Percentiles rank a stretch among this genome's conserved stretches.
Evolutionary conservation across 1,140 invertebrate species (phyloP).

Genomic region (Sipha flava): DNA sequence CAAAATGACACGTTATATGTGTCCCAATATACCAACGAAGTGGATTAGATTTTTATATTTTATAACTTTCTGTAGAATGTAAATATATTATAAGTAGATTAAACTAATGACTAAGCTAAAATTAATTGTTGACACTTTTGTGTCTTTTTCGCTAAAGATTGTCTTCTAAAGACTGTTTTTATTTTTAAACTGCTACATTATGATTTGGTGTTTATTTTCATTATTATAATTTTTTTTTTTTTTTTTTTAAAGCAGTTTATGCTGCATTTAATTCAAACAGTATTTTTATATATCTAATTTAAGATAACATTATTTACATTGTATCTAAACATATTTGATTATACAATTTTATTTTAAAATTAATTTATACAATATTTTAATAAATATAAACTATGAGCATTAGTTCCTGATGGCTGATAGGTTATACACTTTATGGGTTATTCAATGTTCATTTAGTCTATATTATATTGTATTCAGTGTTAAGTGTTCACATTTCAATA

Average conservation of each 20-base stretch:
- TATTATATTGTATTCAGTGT: too few species aligned
- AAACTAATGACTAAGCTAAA: background rate
- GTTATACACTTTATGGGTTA: background rate
- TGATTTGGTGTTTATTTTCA: background rate
- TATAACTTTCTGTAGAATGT: background rate
- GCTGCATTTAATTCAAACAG: background rate
- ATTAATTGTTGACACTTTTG: background rate
- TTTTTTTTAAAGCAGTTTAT: background rate
- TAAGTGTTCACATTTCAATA: too few species aligned
- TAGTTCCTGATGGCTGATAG: background rate
- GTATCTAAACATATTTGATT: background rate
- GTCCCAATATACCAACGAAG: slow-evolving; percentile 4
- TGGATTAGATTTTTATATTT: background rate
- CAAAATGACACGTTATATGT: background rate
- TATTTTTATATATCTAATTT: slow-evolving; percentile 14
- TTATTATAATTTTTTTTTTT: background rate
- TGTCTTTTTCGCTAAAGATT: background rate
- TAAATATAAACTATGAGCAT: background rate
- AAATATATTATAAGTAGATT: background rate
- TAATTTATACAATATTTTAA: background rate
- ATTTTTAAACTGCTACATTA: background rate
- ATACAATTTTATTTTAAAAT: background rate
- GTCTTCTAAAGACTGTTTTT: slow-evolving; percentile 12
- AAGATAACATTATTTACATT: background rate
- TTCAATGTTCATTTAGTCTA: too few species aligned